phyloP scores from a whole-genome alignment of 2,113 vertebrate species.

The Laticauda colubrina region DNA sequence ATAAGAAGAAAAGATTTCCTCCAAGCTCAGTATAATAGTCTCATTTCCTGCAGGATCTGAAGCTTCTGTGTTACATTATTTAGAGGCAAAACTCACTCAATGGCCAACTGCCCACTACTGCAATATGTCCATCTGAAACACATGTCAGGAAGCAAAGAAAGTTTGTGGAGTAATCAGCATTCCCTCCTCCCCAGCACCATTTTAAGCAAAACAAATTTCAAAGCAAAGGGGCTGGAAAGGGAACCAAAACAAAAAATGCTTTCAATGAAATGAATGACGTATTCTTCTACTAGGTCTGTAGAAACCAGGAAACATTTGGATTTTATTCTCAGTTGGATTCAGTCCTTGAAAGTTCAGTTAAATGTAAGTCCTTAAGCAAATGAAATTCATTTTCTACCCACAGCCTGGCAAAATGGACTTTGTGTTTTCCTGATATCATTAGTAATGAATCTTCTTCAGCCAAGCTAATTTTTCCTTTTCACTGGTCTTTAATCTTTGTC shows the following conservation, averaged over 20 bases:
- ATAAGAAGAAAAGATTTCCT: constrained; percentile 36
- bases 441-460: background rate
- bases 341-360: constrained; percentile 42
- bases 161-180: background rate
- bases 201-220: constrained; percentile 50
- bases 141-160: constrained; percentile 40
- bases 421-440: background rate
- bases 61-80: constrained; percentile 35
- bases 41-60: constrained; percentile 36
- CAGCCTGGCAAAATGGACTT: constrained; percentile 8
- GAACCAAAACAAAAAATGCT: background rate
- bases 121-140: constrained; percentile 33
- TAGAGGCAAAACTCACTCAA: constrained; percentile 20
- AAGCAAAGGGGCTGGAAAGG: constrained; percentile 7
- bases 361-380: constrained; percentile 39
- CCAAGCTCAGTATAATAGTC: constrained; percentile 22
- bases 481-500: background rate
- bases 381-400: constrained; percentile 19
- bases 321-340: constrained; percentile 54
- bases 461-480: background rate
- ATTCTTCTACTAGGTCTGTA: constrained; percentile 42
- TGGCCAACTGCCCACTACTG: constrained; percentile 21
- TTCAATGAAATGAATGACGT: constrained; percentile 45
- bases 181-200: background rate
- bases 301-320: constrained; percentile 60